Percentiles rank a stretch among this genome's conserved stretches.
phyloP scores from a whole-genome alignment of 2,797 vertebrate species.

The Melanotaenia parkinsoni region DNA sequence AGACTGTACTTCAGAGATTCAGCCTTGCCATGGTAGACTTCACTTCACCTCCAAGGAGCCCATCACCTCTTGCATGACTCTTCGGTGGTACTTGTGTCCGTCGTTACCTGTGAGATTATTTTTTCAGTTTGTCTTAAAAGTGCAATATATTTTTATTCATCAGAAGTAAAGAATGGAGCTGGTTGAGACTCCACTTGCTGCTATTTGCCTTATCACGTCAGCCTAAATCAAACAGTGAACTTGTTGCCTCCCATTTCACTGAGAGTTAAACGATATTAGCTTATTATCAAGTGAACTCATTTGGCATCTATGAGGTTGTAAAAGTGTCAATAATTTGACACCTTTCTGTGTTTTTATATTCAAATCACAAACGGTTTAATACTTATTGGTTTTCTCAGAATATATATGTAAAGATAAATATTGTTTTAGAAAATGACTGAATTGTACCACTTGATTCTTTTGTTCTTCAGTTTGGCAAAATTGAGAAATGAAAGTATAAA shows the following conservation, averaged over 20 bases:
- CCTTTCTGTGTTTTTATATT: constrained; percentile 67
- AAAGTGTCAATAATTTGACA: constrained; percentile 49
- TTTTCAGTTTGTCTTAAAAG: constrained; percentile 79
- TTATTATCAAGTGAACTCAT: constrained; percentile 49
- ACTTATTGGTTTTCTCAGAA: constrained; percentile 56
- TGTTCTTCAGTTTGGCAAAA: constrained; percentile 27
- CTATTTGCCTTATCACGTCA: constrained; percentile 81
- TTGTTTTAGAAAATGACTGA: constrained; percentile 66
- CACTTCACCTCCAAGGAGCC: constrained; percentile 59
- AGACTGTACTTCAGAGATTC: constrained; percentile 54
- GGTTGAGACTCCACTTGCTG: constrained; percentile 73
- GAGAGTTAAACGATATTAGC: constrained; percentile 35
- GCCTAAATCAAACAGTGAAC: constrained; percentile 66
- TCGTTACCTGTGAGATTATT: constrained; percentile 76
- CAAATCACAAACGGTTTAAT: constrained; percentile 59
- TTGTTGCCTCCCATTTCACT: constrained; percentile 69
- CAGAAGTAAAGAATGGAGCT: constrained; percentile 55
- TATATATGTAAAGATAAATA: constrained; percentile 64
- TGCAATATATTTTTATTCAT: constrained; percentile 86
- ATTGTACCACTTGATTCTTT: constrained; percentile 43
- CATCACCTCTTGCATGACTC: constrained; percentile 74
- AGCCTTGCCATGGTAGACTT: constrained; percentile 54
- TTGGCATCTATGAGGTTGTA: constrained; percentile 50
- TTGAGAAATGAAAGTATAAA: constrained; percentile 34
- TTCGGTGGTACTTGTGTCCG: constrained; percentile 65